These are phyloP conservation scores for Hypocryptadius cinnamomeus DNA, from an alignment of 2,113 vertebrate species.

Conservation along the genomic window DNA sequence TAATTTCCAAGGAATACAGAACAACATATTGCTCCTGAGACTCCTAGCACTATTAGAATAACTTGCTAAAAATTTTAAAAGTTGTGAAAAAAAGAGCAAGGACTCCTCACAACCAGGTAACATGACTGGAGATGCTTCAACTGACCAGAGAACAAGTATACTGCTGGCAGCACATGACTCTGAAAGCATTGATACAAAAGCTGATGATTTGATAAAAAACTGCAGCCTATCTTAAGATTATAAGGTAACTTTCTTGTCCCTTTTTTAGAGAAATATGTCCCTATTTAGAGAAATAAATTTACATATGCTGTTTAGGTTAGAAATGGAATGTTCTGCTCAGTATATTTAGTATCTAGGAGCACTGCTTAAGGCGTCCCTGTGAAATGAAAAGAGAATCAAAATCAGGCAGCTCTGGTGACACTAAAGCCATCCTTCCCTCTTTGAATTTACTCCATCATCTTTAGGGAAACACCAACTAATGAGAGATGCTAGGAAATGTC, in stretches of 20 bases:
- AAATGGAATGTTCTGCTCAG: background rate
- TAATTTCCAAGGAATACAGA: background rate
- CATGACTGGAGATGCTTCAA: background rate
- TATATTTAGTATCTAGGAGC: background rate
- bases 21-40: background rate
- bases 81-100: background rate
- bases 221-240: background rate
- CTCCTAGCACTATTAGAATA: background rate
- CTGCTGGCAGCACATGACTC: background rate
- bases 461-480: background rate
- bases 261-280: background rate
- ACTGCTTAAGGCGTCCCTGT: background rate
- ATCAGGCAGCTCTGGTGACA: background rate
- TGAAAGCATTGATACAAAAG: background rate
- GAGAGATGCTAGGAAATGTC: background rate
- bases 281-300: background rate
- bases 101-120: background rate
- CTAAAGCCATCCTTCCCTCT: background rate
- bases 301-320: background rate
- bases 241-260: background rate
- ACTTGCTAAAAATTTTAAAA: background rate
- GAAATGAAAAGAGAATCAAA: background rate
- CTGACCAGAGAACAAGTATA: background rate
- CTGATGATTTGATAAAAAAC: background rate
- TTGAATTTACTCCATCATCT: background rate